Conservation (phyloP, 2,888 invertebrate genomes). For the Zhuqinia jingwanae region DNA sequence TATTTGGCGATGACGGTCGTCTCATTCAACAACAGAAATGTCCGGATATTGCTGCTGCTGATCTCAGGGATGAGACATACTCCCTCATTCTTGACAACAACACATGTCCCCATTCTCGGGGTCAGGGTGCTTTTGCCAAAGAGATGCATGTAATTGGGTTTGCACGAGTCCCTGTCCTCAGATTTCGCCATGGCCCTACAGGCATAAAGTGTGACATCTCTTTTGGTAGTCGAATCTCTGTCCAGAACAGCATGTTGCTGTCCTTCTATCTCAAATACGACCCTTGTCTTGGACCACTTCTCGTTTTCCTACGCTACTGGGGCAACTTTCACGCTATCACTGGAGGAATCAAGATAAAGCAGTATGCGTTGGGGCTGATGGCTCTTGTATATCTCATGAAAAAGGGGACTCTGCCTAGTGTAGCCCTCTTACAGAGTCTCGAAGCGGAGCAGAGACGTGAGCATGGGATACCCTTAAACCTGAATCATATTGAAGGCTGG, state of each 20-base stretch:
- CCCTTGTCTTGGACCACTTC: neutral
- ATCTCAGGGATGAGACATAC: neutral
- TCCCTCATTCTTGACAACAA: neutral
- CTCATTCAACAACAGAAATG: neutral
- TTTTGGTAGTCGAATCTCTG: slow-evolving; percentile 3
- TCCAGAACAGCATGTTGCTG: slow-evolving; percentile 11
- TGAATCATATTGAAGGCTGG: neutral
- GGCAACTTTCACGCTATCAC: neutral
- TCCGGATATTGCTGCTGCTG: neutral
- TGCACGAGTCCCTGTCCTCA: neutral
- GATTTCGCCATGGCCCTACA: neutral
- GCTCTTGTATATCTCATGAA: neutral
- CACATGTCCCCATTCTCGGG: neutral
- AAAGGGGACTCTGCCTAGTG: neutral
- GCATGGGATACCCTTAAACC: neutral
- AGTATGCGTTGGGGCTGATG: neutral
- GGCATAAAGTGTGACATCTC: neutral
- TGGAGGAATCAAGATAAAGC: slow-evolving; percentile 6
- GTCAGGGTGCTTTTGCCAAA: neutral
- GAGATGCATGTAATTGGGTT: neutral
- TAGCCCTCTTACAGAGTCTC: neutral
- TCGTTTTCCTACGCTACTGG: neutral
- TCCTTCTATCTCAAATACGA: slow-evolving; percentile 8
- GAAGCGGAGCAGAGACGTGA: neutral
- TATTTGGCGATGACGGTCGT: neutral